Conservation (phyloP, 2,888 invertebrate genomes). For the Myopa testacea region DNA sequence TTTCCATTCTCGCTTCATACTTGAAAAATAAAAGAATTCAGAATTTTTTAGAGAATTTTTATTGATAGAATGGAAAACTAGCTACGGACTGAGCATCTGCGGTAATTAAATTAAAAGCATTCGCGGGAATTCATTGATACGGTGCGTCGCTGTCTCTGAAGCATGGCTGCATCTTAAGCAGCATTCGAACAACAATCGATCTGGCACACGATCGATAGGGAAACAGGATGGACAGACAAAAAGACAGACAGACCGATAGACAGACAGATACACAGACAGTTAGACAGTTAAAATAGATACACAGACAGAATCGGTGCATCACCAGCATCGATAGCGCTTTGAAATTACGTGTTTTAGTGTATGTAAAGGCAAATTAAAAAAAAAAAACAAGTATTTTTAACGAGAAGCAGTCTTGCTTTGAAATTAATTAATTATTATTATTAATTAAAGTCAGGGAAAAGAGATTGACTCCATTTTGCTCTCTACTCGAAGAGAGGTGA, state of each 20-base stretch:
- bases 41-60: not conserved
- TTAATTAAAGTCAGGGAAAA: no score
- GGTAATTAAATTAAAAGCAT: conserved; percentile 62
- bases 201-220: not conserved
- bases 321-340: not conserved
- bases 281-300: not conserved
- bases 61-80: conserved; percentile 13
- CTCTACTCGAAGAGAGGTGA: no score
- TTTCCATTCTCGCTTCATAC: not conserved
- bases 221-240: not conserved
- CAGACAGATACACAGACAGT: no score
- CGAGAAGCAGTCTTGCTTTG: no score
- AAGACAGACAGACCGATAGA: not conserved
- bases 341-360: not conserved
- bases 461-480: no score
- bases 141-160: not conserved
- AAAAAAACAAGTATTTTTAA: not conserved
- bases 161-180: not conserved
- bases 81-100: not conserved
- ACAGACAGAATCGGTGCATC: not conserved
- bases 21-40: no score
- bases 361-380: not conserved
- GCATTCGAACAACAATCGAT: not conserved
- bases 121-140: conserved; percentile 49
- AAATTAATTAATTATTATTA: no score